phyloP scores from a whole-genome alignment of 2,888 invertebrate genomes.

The Dinocampus coccinellae region DNA sequence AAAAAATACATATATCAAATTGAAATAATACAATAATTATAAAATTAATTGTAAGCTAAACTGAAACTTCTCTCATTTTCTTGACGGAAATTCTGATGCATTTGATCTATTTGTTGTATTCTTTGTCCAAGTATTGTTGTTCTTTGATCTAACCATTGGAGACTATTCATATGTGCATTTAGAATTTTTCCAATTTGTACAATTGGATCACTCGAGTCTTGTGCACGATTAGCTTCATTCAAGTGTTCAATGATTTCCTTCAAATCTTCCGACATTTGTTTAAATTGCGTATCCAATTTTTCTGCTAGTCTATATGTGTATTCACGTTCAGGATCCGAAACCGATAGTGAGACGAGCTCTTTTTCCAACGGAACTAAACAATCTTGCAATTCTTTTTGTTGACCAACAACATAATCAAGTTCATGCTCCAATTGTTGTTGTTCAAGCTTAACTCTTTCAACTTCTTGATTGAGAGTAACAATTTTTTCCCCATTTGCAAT shows the following conservation, averaged over 20 bases:
- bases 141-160: slow-evolving; percentile 94
- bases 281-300: slow-evolving; percentile 90
- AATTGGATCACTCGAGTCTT: slow-evolving; percentile 89
- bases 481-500: slow-evolving; percentile 95
- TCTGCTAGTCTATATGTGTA: slow-evolving; percentile 92
- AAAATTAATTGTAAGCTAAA: slow-evolving; percentile 71
- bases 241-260: slow-evolving; percentile 96
- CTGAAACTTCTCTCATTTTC: slow-evolving; percentile 81
- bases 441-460: slow-evolving; percentile 90
- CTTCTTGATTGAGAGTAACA: slow-evolving; percentile 85
- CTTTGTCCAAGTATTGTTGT: slow-evolving; percentile 83
- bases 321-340: slow-evolving; percentile 89
- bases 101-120: slow-evolving; percentile 85
- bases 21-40: not conserved
- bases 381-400: slow-evolving; percentile 93
- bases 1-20: slow-evolving; percentile 43
- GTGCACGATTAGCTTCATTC: slow-evolving; percentile 87
- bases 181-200: slow-evolving; percentile 93
- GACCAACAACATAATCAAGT: slow-evolving; percentile 91
- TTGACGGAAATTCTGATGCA: slow-evolving; percentile 81
- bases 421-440: slow-evolving; percentile 93
- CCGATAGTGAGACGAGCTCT: slow-evolving; percentile 77
- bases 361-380: slow-evolving; percentile 88
- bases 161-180: slow-evolving; percentile 95
- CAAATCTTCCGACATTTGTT: slow-evolving; percentile 94